Evolutionary conservation across 2,888 invertebrate genomes (phyloP), one percentile per base, ranked within the genome.

Genomic region (Aphodius granarius): DNA sequence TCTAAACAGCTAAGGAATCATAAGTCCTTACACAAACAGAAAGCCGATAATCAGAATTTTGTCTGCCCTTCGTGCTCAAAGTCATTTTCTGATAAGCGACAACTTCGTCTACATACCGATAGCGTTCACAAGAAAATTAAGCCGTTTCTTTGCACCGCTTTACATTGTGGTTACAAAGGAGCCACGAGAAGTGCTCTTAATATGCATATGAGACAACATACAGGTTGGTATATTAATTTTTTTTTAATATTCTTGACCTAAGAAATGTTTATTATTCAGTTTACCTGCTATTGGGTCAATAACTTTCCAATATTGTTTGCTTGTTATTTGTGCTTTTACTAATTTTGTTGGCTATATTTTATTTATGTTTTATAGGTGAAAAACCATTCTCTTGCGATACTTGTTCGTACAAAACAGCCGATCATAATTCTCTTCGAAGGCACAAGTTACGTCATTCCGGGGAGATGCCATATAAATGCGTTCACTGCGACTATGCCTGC

Each of bases 361-460:
- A 13, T 9, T 43, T 23, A 63, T 73, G 75, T 68, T 80, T 85
- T 85, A 63, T 86, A 91, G 92, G 94, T 66, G 94, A 94, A 83
- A 94, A 94, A 83, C 94, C 95, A 0, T 95, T 94, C 86, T 89
- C 91, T 63, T 96, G 96, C 84, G 90, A 92, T 62, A 86, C 89
- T 71, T 96, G 96, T 85, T 88, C 88, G 3, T 95, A 94, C 85
- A 88, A 91, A 64, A 92, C 94, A 3, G 90, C 92, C 2, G 95
- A 96, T 84, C 95, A 95, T 86, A 96, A 95, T 85, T 92, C 95
- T 0, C 88, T 95, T 79, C 89, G 95, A 20, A 89, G 95, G 1
- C 96, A 96, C 86, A 92, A 93, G 81, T 91, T 92, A 87, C 89
- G 91, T 13, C 96, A 96, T 85, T 91, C 93, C 5, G 94, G 94